phyloP scores from a whole-genome alignment of 2,888 invertebrate species.

The Phoenoteleia sp. region DNA sequence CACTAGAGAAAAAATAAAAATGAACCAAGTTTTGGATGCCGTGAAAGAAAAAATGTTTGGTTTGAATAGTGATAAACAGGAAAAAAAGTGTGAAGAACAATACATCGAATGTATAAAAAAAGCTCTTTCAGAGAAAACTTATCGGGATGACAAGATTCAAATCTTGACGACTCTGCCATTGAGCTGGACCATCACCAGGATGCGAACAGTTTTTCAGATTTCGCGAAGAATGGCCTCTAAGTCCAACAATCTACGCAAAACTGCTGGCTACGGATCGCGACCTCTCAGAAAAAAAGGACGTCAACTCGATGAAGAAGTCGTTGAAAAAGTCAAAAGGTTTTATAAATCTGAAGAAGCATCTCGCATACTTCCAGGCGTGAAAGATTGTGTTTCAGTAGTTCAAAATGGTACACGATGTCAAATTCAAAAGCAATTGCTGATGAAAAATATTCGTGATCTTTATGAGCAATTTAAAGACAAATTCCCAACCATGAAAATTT shows the following conservation, averaged over 20 bases:
- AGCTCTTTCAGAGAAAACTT: background rate
- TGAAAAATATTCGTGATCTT: no score
- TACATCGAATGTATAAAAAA: background rate
- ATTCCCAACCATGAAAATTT: background rate
- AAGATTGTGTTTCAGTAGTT: background rate
- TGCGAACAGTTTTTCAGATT: background rate
- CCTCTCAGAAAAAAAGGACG: background rate
- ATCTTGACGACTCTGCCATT: background rate
- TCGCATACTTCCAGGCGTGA: background rate
- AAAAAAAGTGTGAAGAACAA: background rate
- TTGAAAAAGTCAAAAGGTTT: background rate
- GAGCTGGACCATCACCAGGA: constrained; percentile 1
- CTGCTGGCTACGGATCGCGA: background rate
- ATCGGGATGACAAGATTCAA: background rate
- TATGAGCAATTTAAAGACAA: background rate
- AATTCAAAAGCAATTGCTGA: background rate
- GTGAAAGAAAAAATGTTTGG: background rate
- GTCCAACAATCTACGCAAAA: background rate
- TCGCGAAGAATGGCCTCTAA: background rate
- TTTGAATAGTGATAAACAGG: no score
- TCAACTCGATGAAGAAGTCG: background rate
- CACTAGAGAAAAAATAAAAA: background rate
- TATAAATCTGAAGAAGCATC: background rate
- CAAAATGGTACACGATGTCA: background rate
- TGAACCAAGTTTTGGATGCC: background rate